phyloP scores from a whole-genome alignment of 2,888 invertebrate genomes.

The Lissonota sp. region DNA sequence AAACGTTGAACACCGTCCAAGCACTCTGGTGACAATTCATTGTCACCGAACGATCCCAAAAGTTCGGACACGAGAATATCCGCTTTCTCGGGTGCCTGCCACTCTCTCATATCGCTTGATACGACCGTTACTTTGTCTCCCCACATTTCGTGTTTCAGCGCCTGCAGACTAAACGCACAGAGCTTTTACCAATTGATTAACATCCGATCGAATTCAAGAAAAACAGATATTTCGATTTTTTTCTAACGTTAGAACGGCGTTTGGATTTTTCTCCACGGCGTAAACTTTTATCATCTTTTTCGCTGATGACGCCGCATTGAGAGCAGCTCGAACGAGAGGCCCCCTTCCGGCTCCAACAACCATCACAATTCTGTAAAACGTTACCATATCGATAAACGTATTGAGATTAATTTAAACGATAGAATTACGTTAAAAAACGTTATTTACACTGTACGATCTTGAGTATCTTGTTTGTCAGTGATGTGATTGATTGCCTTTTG shows the following conservation, averaged over 20 bases:
- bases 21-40: constrained; percentile 99
- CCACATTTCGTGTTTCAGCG: constrained; percentile 92
- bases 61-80: constrained; percentile 98
- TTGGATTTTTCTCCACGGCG: constrained; percentile 99
- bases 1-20: constrained; percentile 96
- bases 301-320: constrained; percentile 91
- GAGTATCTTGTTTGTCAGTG: constrained; percentile 76
- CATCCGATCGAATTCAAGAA: background rate
- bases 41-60: constrained; percentile 98
- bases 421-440: constrained; percentile 22
- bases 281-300: constrained; percentile 92
- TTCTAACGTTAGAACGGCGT: constrained; percentile 92
- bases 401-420: constrained; percentile 12
- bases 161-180: constrained; percentile 85
- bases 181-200: too few species aligned
- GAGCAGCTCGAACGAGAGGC: constrained; percentile 94
- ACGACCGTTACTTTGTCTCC: constrained; percentile 90
- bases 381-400: background rate
- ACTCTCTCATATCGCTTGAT: constrained; percentile 94
- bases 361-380: constrained; percentile 87
- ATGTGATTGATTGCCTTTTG: constrained; percentile 89
- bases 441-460: constrained; percentile 44
- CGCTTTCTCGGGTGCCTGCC: constrained; percentile 92
- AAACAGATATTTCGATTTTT: background rate
- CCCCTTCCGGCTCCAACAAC: constrained; percentile 98